Evolutionary conservation across 1,140 invertebrate species (phyloP).

Genomic region (Leptestheria dahalacensis): DNA sequence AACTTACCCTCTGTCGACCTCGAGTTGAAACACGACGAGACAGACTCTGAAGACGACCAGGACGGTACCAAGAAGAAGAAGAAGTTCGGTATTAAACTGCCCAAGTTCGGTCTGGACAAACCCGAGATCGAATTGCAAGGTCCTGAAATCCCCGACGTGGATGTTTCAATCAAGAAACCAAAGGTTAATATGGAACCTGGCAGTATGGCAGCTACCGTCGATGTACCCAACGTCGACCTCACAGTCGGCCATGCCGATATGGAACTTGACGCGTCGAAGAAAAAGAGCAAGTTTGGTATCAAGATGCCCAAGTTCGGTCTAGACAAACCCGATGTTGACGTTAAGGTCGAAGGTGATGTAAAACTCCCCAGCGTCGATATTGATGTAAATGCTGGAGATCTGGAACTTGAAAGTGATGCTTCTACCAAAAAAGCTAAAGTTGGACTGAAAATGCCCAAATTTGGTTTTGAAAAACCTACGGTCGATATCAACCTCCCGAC

Average conservation of each 20-base stretch:
- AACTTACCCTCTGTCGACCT: neutral
- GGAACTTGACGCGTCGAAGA: neutral
- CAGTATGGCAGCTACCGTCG: neutral
- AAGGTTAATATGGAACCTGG: no score
- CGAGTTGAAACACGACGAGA: neutral
- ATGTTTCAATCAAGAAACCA: no score
- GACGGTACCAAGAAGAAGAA: slow-evolving; percentile 2
- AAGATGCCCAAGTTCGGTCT: slow-evolving; percentile 5
- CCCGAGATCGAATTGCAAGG: neutral
- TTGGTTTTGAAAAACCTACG: neutral
- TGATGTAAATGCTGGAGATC: neutral
- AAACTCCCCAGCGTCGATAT: neutral
- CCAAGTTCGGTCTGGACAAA: slow-evolving; percentile 2
- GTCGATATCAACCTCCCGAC: neutral
- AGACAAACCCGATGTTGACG: neutral
- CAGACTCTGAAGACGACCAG: neutral
- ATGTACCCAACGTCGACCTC: neutral
- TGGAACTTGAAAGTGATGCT: neutral
- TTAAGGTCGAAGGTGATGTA: neutral
- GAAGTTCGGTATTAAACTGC: slow-evolving; percentile 10
- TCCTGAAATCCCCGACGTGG: neutral
- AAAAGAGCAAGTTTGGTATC: neutral
- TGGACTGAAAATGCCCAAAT: slow-evolving; percentile 9
- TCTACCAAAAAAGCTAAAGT: neutral
- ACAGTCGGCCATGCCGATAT: neutral